phyloP scores from a whole-genome alignment of 2,797 vertebrate species.

The Ctenochaetus hawaiiensis region DNA sequence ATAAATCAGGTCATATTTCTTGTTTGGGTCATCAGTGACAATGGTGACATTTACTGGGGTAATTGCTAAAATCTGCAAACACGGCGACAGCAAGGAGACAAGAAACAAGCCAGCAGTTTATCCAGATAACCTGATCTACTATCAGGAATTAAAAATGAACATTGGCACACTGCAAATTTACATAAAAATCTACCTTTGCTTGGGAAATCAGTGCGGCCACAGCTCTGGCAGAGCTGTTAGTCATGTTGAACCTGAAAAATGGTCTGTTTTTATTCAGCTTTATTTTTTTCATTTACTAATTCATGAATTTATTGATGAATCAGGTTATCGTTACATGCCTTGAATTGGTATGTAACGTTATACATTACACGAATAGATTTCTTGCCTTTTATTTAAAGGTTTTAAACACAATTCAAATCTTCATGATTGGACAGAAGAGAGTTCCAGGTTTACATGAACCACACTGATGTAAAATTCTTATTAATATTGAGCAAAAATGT shows the following conservation, averaged over 20 bases:
- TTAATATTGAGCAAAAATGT: too few relatives aligned
- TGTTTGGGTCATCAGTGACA: background rate
- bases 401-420: background rate
- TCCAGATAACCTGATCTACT: background rate
- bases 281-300: too few relatives aligned
- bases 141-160: slow-evolving; percentile 2
- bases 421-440: background rate
- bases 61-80: background rate
- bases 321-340: too few relatives aligned
- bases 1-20: background rate
- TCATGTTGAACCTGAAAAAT: background rate
- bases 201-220: background rate
- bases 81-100: too few relatives aligned
- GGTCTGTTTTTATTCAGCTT: background rate
- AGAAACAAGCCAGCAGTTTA: background rate
- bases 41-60: background rate
- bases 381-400: background rate
- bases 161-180: background rate
- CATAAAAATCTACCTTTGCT: background rate
- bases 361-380: background rate
- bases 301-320: too few relatives aligned
- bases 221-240: background rate
- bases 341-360: background rate
- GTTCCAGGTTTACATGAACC: background rate
- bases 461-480: too few relatives aligned